These are phyloP conservation scores for Villa cingulata DNA, from an alignment of 2,888 invertebrate genomes.

Conservation along the genomic window DNA sequence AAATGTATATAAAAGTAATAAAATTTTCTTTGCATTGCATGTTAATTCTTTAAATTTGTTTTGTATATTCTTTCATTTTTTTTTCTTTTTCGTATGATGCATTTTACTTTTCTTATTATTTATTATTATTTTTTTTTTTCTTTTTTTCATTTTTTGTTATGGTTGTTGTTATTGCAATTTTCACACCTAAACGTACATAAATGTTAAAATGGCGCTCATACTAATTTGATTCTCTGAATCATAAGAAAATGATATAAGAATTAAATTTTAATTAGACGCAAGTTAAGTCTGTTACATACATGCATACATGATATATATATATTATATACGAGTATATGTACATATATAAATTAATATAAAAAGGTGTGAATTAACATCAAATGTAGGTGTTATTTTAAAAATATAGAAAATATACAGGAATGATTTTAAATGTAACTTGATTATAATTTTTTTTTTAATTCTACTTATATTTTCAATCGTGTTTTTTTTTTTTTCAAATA, in stretches of 20 bases:
- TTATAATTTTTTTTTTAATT: too few relatives aligned
- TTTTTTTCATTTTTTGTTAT: too few relatives aligned
- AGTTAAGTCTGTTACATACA: background rate
- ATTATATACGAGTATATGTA: background rate
- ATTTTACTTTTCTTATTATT: too few relatives aligned
- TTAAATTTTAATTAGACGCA: background rate
- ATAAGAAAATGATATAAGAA: background rate
- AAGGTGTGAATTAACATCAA: background rate
- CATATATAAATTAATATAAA: too few relatives aligned
- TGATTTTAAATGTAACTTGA: too few relatives aligned
- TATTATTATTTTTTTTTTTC: background rate
- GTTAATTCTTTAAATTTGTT: too few relatives aligned
- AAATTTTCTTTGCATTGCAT: too few relatives aligned
- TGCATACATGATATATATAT: background rate
- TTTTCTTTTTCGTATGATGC: background rate
- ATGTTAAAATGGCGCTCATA: conserved; percentile 8
- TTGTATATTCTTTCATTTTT: too few relatives aligned
- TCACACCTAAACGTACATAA: conserved; percentile 4
- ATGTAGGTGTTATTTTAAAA: background rate
- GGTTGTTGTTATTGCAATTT: too few relatives aligned
- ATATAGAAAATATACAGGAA: too few relatives aligned
- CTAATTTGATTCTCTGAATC: background rate
- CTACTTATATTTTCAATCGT: too few relatives aligned
- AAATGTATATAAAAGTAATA: background rate
- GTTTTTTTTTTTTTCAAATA: too few relatives aligned